Base-by-base conservation (phyloP, 1,140 invertebrate species). In the Drosophila carrolli region DNA sequence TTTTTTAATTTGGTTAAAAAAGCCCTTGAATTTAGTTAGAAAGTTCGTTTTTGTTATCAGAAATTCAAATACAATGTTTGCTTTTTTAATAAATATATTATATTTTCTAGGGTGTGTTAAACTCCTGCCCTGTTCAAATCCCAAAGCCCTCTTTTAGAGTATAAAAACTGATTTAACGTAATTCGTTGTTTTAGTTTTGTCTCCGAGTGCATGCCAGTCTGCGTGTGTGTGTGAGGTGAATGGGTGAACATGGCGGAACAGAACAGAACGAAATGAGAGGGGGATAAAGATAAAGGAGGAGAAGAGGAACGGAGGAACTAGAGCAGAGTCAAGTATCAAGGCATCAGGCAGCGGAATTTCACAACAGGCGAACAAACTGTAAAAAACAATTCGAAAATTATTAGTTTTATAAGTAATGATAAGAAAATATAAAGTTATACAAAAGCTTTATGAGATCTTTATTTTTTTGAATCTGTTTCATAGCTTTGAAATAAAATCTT, bases 161-260 rank as follows among this genome's bases (percentile, higher is more conserved):
- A 53, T 37, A 4, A 53, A 66, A 76, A 76, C 78, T 81, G 78
- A 81, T 81, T 80, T 75, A 76, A 60, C 72, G 78, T 76, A 81
- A 81, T 81, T 65, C 68, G 55, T 81, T 81, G 78, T 75, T 76
- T 76, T 76, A 72, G 72, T 81, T 81, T 81, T 72, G 51, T 58
- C 67, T 67, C 38, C 41, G 16, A 43, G 38, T 62, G 27, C 55
- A 23, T 35, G 54, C 9, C 14, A n/a, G 29, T 27, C 14, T 58
- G 51, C 44, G 48, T 11, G 19, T 16, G 44, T 29, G 16, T 29
- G 56, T 14, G 32, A 55, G 55, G 46, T 16, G 44, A 51, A 35
- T 40, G 37, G 47, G 23, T 29, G 47, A 51, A 53, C 29, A 27
- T 70, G 47, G 29, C 32, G 48, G 47, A 35, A 38, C 46, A 23